Evolutionary conservation across 2,888 invertebrate genomes (phyloP).

Genomic region (Dicycla oo): DNA sequence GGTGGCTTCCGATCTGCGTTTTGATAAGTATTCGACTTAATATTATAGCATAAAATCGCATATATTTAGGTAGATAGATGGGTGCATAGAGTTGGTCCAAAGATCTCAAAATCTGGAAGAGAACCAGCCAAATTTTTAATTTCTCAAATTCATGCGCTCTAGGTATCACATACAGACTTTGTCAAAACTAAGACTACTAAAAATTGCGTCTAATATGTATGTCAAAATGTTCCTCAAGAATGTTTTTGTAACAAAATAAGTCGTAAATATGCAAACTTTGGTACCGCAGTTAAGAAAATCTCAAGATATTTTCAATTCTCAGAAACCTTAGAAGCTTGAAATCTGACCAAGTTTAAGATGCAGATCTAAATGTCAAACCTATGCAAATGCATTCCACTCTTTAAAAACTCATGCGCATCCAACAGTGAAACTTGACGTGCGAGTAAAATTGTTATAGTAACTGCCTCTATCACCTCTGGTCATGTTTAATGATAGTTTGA

Average conservation of each 20-base stretch:
- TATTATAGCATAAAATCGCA: not conserved
- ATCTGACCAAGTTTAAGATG: conserved; percentile 14
- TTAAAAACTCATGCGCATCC: conserved; percentile 11
- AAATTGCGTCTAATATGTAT: not conserved
- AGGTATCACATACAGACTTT: not conserved
- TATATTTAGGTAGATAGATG: not conserved
- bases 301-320: not conserved
- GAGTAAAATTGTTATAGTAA: conserved; percentile 16
- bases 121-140: not conserved
- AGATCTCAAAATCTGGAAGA: not conserved
- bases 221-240: not conserved
- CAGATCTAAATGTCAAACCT: conserved; percentile 20
- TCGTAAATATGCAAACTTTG: not conserved
- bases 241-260: not conserved
- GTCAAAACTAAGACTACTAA: not conserved
- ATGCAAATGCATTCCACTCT: conserved; percentile 38
- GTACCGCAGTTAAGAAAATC: not conserved
- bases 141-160: too few relatives aligned
- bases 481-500: conserved; percentile 30
- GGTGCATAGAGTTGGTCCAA: not conserved
- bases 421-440: conserved; percentile 23
- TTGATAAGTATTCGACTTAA: conserved; percentile 20
- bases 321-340: conserved; percentile 8
- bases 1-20: conserved; percentile 13
- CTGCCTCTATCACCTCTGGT: not conserved